Conservation (phyloP, 1,140 invertebrate genomes). For the Hypothenemus hampei region DNA sequence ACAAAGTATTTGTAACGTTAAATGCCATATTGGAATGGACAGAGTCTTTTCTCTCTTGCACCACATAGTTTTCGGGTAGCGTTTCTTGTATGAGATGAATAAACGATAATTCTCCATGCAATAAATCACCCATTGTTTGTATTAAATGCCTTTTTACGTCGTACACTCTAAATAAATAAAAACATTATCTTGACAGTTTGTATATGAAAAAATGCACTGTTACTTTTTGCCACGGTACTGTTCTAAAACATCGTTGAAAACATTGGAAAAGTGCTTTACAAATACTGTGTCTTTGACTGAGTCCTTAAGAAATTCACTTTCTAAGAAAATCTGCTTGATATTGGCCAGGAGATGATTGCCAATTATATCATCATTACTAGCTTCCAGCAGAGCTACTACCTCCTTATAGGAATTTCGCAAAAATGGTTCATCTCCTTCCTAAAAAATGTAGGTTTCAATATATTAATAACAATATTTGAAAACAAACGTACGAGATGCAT, state of each 20-base stretch:
- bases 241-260: slow-evolving; percentile 35
- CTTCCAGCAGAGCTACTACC: slow-evolving; percentile 32
- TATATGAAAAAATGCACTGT: slow-evolving; percentile 6
- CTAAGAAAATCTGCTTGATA: slow-evolving; percentile 36
- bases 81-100: slow-evolving; percentile 39
- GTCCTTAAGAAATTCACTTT: slow-evolving; percentile 33
- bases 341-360: slow-evolving; percentile 28
- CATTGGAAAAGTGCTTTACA: slow-evolving; percentile 37
- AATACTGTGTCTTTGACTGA: slow-evolving; percentile 35
- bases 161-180: slow-evolving; percentile 29
- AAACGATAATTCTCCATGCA: slow-evolving; percentile 38
- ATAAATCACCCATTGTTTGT: slow-evolving; percentile 36
- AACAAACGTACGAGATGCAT: slow-evolving; percentile 13
- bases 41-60: slow-evolving; percentile 12
- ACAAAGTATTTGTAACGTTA: slow-evolving; percentile 8
- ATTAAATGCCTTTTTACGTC: slow-evolving; percentile 33
- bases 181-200: background rate
- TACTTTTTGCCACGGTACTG: slow-evolving; percentile 41
- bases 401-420: slow-evolving; percentile 28
- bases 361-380: slow-evolving; percentile 31
- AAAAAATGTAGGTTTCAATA: background rate
- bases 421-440: slow-evolving; percentile 23
- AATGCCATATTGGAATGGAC: slow-evolving; percentile 6
- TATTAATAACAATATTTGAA: background rate
- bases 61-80: slow-evolving; percentile 22